Base-by-base conservation (phyloP, 2,888 invertebrate species). In the Diarsia rubi region DNA sequence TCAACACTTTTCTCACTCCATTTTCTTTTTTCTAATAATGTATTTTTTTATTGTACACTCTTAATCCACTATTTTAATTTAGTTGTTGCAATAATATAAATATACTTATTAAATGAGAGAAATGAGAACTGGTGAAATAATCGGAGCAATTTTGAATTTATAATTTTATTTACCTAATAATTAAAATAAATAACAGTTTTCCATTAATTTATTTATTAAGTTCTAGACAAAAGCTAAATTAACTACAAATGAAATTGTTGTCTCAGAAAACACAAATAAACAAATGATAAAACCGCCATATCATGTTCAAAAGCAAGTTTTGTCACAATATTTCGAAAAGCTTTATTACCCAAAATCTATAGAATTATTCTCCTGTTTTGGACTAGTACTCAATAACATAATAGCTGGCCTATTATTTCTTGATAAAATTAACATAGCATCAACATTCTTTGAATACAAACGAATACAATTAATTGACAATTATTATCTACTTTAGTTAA, bases 401-500 rank as follows among this genome's bases (percentile, higher is more conserved):
- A 82, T 63, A 75, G 66, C 45, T 1, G 42, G 31, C 37, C 82
- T 64, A 79, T 76, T 75, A 82, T 64, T 79, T 45, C 78, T 62
- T 64, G 60, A 64, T 68, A 75, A 72, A 79, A 82, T 82, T 82
- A 79, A 70, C 82, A 79, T 82, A 82, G 45, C 69, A 64, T 68
- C 82, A 54, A 31, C 82, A 82, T 83, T 82, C 75, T 76, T 83
- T 27, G 63, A 79, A 82, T 75, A 72, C 65, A 75, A 72, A 69
- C 54, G 44, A 72, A 75, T 82, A 71, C 82, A 83, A 82, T 83
- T 82, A 83, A 75, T 75, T 68, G 65, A 31, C 75, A 75, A 82
- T 67, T 54, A 75, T 80, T 74, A 73, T 66, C 67, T 44, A 27
- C 21, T 59, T 59, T 68, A 67, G 54, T 67, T 8, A 52, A 66